Conservation (phyloP, 2,797 vertebrate species). For the Rhynchonycteris naso region DNA sequence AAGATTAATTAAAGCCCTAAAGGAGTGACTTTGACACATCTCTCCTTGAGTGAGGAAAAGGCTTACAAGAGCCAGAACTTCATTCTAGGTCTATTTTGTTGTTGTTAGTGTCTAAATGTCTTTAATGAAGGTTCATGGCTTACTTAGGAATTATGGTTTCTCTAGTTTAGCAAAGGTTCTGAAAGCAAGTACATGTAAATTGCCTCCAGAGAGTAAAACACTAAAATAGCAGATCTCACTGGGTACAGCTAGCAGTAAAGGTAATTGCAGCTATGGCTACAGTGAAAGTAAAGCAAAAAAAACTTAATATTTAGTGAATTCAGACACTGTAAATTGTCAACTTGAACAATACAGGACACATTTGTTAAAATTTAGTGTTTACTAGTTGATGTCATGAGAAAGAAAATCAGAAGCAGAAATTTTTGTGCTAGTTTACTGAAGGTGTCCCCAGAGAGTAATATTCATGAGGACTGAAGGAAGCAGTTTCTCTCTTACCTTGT, state of each 20-base stretch:
- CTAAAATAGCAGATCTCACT: not conserved
- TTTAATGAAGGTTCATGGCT: not conserved
- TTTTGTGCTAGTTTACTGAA: not conserved
- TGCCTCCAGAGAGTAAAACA: not conserved
- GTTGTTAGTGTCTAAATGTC: not conserved
- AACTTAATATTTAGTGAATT: not conserved
- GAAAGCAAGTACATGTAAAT: not conserved
- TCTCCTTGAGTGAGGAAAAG: conserved; percentile 10
- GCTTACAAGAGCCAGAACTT: not conserved
- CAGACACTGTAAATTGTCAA: not conserved
- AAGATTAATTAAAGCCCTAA: conserved; percentile 24
- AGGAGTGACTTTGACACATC: not conserved
- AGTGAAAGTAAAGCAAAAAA: not conserved
- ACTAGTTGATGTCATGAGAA: not conserved
- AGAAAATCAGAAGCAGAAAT: not conserved
- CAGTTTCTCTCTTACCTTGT: not conserved
- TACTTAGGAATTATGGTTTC: conserved; percentile 29
- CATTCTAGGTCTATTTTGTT: not conserved
- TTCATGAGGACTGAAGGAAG: not conserved
- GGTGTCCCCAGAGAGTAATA: not conserved
- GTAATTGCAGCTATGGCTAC: not conserved
- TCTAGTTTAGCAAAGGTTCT: not conserved
- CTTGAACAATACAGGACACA: not conserved
- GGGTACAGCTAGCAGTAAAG: not conserved
- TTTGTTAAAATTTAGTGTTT: not conserved